These are phyloP conservation scores for Diadromus collaris DNA, from an alignment of 2,888 invertebrate species.

Conservation along the genomic window DNA sequence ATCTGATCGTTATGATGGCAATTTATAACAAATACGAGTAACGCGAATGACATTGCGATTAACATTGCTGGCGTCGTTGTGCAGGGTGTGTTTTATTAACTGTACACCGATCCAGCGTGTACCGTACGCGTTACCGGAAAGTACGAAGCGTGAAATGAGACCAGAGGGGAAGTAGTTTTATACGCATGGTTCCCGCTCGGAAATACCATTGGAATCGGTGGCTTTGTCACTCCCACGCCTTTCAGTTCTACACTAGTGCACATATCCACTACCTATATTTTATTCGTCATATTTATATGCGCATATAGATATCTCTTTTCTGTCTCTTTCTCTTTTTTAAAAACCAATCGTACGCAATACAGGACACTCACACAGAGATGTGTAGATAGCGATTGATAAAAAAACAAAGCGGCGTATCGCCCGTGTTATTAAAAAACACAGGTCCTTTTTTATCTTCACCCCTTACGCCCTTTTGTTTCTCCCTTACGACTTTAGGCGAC, in stretches of 20 bases:
- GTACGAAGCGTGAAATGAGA: conserved; percentile 69
- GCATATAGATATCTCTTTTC: neutral
- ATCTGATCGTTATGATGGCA: too few relatives aligned
- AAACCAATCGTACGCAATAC: neutral
- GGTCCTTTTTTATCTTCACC: too few relatives aligned
- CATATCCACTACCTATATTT: conserved; percentile 5
- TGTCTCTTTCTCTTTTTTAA: neutral
- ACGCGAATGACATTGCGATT: neutral
- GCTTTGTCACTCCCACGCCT: conserved; percentile 50
- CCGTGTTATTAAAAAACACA: too few relatives aligned
- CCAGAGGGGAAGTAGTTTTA: conserved; percentile 66
- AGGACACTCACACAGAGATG: neutral
- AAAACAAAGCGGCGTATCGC: too few relatives aligned
- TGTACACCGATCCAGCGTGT: conserved; percentile 16
- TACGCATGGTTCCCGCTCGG: conserved; percentile 48
- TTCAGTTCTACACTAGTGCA: conserved; percentile 36
- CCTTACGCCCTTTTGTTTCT: too few relatives aligned
- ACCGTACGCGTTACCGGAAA: conserved; percentile 64
- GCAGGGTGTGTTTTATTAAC: neutral
- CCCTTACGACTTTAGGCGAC: too few relatives aligned
- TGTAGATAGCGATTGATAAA: too few relatives aligned
- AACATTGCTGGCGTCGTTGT: neutral
- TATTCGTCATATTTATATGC: conserved; percentile 15
- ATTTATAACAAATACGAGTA: too few relatives aligned
- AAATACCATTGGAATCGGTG: conserved; percentile 36